Evolutionary conservation across 2,797 vertebrate genomes (phyloP).

Genomic region (Acipenser oxyrinchus): DNA sequence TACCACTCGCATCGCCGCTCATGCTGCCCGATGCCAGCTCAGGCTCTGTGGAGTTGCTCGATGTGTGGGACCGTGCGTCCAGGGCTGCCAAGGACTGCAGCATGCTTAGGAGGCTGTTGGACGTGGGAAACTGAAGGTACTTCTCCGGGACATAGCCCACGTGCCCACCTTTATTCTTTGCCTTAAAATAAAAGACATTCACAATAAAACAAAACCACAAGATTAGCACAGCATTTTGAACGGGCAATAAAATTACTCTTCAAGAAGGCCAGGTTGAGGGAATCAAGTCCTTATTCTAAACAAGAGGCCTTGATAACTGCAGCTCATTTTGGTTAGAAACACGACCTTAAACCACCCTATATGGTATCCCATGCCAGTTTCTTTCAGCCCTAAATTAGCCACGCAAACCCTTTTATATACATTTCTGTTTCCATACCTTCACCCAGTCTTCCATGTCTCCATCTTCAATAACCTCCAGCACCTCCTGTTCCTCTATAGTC

Average conservation of each 20-base stretch:
- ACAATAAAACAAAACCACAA: constrained; percentile 4
- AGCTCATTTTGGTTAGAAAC: too few relatives aligned
- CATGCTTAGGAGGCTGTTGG: constrained; percentile 89
- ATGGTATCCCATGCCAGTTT: too few relatives aligned
- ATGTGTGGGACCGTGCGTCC: constrained; percentile 86
- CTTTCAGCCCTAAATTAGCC: too few relatives aligned
- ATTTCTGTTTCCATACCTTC: constrained; percentile 62
- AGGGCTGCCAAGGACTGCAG: constrained; percentile 81
- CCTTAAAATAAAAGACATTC: constrained; percentile 53
- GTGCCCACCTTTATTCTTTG: constrained; percentile 80
- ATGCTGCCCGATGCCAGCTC: constrained; percentile 67
- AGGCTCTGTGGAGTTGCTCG: constrained; percentile 78
- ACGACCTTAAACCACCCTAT: too few relatives aligned
- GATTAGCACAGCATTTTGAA: background rate
- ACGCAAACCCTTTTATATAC: too few relatives aligned
- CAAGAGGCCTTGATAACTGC: too few relatives aligned
- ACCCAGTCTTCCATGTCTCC: constrained; percentile 99
- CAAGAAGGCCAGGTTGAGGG: too few relatives aligned
- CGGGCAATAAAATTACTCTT: too few relatives aligned
- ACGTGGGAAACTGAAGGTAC: constrained; percentile 87
- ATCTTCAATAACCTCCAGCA: constrained; percentile 95
- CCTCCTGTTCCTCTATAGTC: constrained; percentile 93
- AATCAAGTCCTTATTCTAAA: too few relatives aligned
- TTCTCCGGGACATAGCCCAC: constrained; percentile 94
- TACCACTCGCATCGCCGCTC: constrained; percentile 80